Evolutionary conservation across 2,888 invertebrate species (phyloP).

Genomic region (Pachymerium ferrugineum): DNA sequence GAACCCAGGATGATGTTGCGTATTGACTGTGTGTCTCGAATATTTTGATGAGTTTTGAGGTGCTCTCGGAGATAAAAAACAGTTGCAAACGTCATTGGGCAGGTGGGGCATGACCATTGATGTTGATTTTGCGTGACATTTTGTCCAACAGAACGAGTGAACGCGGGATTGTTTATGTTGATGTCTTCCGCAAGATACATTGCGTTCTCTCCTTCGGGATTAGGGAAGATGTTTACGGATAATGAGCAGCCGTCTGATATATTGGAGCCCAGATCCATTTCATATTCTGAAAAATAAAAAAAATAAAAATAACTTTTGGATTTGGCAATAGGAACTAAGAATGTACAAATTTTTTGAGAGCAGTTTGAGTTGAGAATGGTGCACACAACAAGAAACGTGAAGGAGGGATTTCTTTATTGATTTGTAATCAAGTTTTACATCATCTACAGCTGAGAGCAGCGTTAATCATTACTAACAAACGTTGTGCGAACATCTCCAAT

Average conservation of each 20-base stretch:
- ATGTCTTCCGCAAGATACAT: neutral
- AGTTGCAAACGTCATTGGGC: neutral
- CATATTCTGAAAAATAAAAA: neutral
- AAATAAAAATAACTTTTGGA: neutral
- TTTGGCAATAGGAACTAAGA: neutral
- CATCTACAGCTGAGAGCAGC: neutral
- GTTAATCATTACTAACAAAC: too few relatives aligned
- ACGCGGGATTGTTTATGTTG: neutral
- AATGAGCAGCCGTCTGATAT: too few relatives aligned
- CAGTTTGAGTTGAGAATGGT: neutral
- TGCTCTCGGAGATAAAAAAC: slow-evolving; percentile 39
- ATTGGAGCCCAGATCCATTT: neutral
- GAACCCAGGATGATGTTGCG: neutral
- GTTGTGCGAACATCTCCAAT: neutral
- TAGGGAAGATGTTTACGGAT: neutral
- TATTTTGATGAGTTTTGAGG: slow-evolving; percentile 43
- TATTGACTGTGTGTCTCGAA: neutral
- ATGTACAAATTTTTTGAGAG: neutral
- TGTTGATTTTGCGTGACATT: too few relatives aligned
- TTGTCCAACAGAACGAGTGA: too few relatives aligned
- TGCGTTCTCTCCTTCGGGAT: neutral
- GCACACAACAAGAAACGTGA: neutral
- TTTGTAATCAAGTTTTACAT: neutral
- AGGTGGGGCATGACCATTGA: slow-evolving; percentile 26
- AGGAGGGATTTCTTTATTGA: neutral